Evolutionary conservation across 2,888 invertebrate species (phyloP), one percentile per base, ranked within the genome.

Genomic region (Micropterix aruncella): DNA sequence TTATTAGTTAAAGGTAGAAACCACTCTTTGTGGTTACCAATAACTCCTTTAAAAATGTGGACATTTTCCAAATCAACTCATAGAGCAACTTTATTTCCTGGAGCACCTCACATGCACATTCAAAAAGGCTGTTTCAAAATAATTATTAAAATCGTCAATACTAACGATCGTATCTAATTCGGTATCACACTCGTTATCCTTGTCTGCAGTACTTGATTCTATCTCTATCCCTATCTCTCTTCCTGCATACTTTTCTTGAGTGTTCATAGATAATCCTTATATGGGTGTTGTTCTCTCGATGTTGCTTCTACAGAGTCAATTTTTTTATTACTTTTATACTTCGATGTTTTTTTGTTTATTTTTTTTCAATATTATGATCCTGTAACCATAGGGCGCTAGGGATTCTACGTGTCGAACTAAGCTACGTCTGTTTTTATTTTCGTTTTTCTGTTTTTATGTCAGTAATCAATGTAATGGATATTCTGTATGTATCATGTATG

Each of bases 241-340:
- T 27, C 27, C 27, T 27, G 27, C 27, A 27, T 27, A 27, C 27
- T 27, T 27, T 27, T 27, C 27, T 27, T 27, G 27, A 27, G 27
- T 27, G 27, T 27, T 27, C 5, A 5, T 27, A 27, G 27, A 27
- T 27, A 27, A 27, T 27, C 27, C 60, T 65, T 61, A 55, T 53
- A n/a, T 70, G 58, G 66, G 65, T 70, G 69, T 70, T 69, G 70
- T 70, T 60, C 56, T 42, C 57, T 70, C 66, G 66, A 63, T 70
- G 70, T 70, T 62, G 70, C 70, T 70, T 27, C 27, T 27, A 27
- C 5, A 7, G 12, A 27, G 12, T 27, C 5, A 27, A 27, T 5
- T 27, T 27, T 27, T 12, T 27, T n/a, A n/a, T 12, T 27, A 5
- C 5, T 27, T 27, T 27, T 27, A 5, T 27, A 27, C 27, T 5